Evolutionary conservation across 1,140 invertebrate genomes (phyloP).

Genomic region (Macrosteles quadrilineatus): DNA sequence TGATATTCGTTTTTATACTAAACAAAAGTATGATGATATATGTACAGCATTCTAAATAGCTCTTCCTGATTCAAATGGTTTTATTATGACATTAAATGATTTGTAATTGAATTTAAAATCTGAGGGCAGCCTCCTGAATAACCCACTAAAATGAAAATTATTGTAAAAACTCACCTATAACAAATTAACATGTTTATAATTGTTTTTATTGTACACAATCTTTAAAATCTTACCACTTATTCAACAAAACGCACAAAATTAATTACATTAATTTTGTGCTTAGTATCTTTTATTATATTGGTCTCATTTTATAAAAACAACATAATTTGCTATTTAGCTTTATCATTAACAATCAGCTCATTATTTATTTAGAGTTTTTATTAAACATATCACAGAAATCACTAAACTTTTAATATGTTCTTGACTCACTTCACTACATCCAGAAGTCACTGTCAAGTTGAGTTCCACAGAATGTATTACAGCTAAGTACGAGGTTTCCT

Average conservation of each 20-base stretch:
- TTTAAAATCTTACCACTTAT: constrained; percentile 10
- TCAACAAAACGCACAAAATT: constrained; percentile 16
- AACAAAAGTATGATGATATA: too few species aligned
- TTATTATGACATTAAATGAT: too few species aligned
- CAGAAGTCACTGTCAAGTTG: too few species aligned
- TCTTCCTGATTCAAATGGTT: too few species aligned
- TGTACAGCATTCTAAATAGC: too few species aligned
- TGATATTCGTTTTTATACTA: too few species aligned
- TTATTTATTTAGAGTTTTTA: constrained; percentile 12
- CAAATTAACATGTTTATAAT: background rate
- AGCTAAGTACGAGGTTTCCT: background rate
- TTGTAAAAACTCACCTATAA: background rate
- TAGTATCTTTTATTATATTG: constrained; percentile 26
- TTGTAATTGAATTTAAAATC: background rate
- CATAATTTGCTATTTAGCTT: constrained; percentile 13
- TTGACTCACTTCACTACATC: background rate
- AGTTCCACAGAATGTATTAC: background rate
- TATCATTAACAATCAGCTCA: constrained; percentile 4
- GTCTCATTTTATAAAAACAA: constrained; percentile 22
- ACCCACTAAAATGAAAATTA: constrained; percentile 1
- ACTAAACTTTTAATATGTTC: constrained; percentile 3
- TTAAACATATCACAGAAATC: constrained; percentile 31
- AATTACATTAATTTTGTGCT: constrained; percentile 14
- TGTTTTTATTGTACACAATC: constrained; percentile 9
- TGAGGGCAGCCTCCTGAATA: background rate